Evolutionary conservation across 1,140 invertebrate species (phyloP).

Genomic region (Zaprionus inermis): DNA sequence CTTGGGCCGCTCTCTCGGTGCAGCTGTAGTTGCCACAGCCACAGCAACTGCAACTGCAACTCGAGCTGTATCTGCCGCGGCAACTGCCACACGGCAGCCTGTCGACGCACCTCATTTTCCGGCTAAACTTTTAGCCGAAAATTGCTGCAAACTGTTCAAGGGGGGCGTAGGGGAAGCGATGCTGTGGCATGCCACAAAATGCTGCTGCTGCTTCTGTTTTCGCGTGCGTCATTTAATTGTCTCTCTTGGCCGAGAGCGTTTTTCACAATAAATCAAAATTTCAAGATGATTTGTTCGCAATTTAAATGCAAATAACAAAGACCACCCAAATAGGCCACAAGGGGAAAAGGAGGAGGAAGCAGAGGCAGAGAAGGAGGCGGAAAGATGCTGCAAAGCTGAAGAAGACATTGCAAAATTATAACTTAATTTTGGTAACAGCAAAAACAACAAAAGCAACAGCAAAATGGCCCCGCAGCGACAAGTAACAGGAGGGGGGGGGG

Average conservation of each 20-base stretch:
- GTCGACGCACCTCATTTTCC: conserved; percentile 76
- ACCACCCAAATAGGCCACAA: conserved; percentile 58
- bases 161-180: not conserved
- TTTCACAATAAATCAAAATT: conserved; percentile 76
- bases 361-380: not conserved
- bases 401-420: conserved; percentile 70
- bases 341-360: not conserved
- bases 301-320: conserved; percentile 77
- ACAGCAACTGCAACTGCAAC: too few species aligned
- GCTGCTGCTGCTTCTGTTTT: conserved; percentile 36
- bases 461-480: conserved; percentile 45
- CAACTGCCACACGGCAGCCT: not conserved
- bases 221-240: conserved; percentile 65
- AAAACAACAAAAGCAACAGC: conserved; percentile 51
- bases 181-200: conserved; percentile 3
- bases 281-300: conserved; percentile 77
- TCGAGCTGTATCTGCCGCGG: not conserved
- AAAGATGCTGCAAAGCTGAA: conserved; percentile 9
- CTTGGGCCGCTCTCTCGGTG: not conserved
- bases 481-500: not conserved
- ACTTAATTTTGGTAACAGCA: conserved; percentile 72
- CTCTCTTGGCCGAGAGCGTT: conserved; percentile 42
- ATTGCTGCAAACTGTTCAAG: conserved; percentile 43
- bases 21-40: too few species aligned
- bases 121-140: conserved; percentile 39